Base-by-base conservation (phyloP, 2,797 vertebrate genomes). In the Cuniculus paca region DNA sequence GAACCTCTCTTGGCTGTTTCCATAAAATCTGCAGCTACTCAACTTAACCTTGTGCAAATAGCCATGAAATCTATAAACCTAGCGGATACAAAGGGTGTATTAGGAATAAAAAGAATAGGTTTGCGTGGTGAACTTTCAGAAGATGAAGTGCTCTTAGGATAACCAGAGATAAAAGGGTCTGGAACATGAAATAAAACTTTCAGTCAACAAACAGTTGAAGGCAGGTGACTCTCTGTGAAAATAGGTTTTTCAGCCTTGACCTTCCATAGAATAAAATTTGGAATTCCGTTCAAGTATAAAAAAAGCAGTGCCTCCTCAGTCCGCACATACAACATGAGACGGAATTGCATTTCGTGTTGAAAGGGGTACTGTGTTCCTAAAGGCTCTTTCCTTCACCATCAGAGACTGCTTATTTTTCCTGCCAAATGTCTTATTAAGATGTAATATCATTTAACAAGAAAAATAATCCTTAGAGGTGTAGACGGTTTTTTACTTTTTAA, bases 61-160 rank as follows among this genome's bases (percentile, higher is more conserved):
- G 94, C 98, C 98, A 48, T 98, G 98, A 98, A 99, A 98, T 98
- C 97, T 97, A 97, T 98, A 97, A 98, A 98, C 96, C 93, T 89
- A 79, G 79, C 96, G 98, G 96, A 97, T 98, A 98, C 97, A 98
- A 98, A 98, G 97, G 60, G 60, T 96, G 72, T 97, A 96, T 97
- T 97, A 92, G 89, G n/a, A 94, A 96, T 89, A 93, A 88, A 97
- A 97, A 97, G 97, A 97, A 97, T 95, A 97, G 96, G 91, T 88
- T 96, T 98, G 97, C 95, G 97, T 97, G 87, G 95, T 97, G 98
- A 99, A 98, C 97, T 97, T 98, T 96, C 90, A 96, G 96, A 98
- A 97, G 97, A 97, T 89, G 96, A 98, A 98, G 97, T 90, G 75
- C 92, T 94, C 96, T 97, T 94, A 94, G 95, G 97, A 98, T 98